phyloP scores from a whole-genome alignment of 2,888 invertebrate species.

The Heliconius erato region DNA sequence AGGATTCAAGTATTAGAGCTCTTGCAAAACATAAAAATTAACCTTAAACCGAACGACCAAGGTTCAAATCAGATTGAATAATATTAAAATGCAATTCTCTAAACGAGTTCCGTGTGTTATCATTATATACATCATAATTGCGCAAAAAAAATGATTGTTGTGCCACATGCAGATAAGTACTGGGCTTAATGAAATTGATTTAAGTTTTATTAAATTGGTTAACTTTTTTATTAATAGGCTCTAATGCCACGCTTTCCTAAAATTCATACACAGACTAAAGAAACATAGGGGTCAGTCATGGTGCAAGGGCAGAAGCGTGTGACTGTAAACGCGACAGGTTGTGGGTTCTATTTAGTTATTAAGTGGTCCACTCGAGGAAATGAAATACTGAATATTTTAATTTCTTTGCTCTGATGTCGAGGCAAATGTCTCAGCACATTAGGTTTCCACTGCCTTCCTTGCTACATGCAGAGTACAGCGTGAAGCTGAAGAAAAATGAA shows the following conservation, averaged over 20 bases:
- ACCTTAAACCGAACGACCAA: slow-evolving; percentile 35
- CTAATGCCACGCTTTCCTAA: slow-evolving; percentile 15
- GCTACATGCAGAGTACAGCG: too few relatives aligned
- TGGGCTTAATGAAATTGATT: slow-evolving; percentile 37
- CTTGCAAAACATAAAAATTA: slow-evolving; percentile 23
- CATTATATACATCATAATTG: slow-evolving; percentile 51
- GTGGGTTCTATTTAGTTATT: too few relatives aligned
- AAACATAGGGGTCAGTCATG: too few relatives aligned
- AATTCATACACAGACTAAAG: neutral
- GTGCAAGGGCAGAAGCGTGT: too few relatives aligned
- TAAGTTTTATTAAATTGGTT: slow-evolving; percentile 5
- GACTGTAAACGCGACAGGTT: too few relatives aligned
- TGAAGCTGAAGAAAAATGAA: too few relatives aligned
- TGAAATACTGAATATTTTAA: too few relatives aligned
- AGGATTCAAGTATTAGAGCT: slow-evolving; percentile 12
- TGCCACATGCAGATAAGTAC: slow-evolving; percentile 39
- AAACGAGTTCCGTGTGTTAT: slow-evolving; percentile 52
- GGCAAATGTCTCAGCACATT: too few relatives aligned
- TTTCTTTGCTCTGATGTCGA: too few relatives aligned
- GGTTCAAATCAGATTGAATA: slow-evolving; percentile 31
- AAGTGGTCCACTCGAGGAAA: too few relatives aligned
- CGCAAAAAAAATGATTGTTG: slow-evolving; percentile 50
- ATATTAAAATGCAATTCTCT: slow-evolving; percentile 44
- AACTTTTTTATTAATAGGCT: slow-evolving; percentile 17
- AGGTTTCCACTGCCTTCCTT: too few relatives aligned